Conservation (phyloP, 2,797 vertebrate genomes). For the Petrocephalus sullivani region DNA sequence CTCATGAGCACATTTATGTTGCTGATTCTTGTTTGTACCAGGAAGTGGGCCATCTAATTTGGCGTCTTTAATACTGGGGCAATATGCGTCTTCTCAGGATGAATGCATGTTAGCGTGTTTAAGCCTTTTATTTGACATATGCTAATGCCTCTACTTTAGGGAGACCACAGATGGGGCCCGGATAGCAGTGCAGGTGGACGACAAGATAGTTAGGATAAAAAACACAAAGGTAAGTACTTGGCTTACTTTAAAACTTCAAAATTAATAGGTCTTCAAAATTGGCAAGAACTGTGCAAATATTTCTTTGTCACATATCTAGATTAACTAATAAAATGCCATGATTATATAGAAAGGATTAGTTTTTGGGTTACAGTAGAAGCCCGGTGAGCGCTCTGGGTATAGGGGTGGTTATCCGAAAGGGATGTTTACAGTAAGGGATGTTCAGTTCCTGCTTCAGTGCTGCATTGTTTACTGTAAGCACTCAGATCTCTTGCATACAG, state of each 20-base stretch:
- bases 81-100: not conserved
- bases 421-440: conserved; percentile 55
- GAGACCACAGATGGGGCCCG: conserved; percentile 76
- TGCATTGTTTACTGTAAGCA: conserved; percentile 47
- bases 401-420: conserved; percentile 39
- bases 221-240: conserved; percentile 79
- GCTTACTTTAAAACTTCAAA: not conserved
- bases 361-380: not conserved
- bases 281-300: not conserved
- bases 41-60: not conserved
- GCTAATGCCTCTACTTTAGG: conserved; percentile 59
- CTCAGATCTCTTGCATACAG: conserved; percentile 23
- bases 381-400: not conserved
- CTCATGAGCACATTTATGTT: not conserved
- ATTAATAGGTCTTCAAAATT: not conserved
- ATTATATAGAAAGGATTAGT: not conserved
- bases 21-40: not conserved
- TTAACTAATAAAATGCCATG: not conserved
- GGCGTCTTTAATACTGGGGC: not conserved
- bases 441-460: conserved; percentile 49
- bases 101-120: not conserved
- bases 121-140: conserved; percentile 11
- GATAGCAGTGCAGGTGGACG: conserved; percentile 82
- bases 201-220: conserved; percentile 78
- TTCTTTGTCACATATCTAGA: not conserved